These are phyloP conservation scores for Quiscalus mexicanus DNA, from an alignment of 2,113 vertebrate genomes.

Conservation along the genomic window DNA sequence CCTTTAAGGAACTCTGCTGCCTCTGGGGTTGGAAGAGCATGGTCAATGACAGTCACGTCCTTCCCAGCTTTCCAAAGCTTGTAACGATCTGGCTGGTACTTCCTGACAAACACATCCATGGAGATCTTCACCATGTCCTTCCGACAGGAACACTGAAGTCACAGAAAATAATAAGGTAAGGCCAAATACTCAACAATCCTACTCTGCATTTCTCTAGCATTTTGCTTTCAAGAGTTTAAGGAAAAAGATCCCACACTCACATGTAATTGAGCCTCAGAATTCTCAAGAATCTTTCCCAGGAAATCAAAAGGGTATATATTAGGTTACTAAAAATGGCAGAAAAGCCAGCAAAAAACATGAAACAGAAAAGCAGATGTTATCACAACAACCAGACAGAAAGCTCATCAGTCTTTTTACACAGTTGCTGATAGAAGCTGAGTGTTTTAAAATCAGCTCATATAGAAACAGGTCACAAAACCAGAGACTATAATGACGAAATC, in stretches of 20 bases:
- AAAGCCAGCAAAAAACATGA: accelerated
- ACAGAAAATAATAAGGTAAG: neutral
- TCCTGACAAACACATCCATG: conserved; percentile 96
- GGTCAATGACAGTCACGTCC: conserved; percentile 87
- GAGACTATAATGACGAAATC: neutral
- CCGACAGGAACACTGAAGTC: conserved; percentile 90
- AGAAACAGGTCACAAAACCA: neutral
- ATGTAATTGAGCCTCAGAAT: neutral
- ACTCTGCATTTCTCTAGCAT: neutral
- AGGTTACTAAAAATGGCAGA: neutral
- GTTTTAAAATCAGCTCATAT: neutral
- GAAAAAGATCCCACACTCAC: neutral
- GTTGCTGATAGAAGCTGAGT: neutral
- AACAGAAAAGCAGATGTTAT: neutral
- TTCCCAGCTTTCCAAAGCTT: conserved; percentile 95
- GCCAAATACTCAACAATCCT: neutral
- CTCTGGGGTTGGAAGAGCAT: conserved; percentile 88
- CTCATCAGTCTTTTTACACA: neutral
- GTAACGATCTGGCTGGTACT: conserved; percentile 95
- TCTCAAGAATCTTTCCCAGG: neutral
- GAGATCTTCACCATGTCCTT: conserved; percentile 99
- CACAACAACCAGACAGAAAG: neutral
- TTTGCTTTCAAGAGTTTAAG: neutral
- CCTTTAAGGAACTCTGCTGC: conserved; percentile 83
- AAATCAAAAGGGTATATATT: neutral